Conservation (phyloP, 30 jellyfish, hydroid and myxozoan species). For the Pelagia noctiluca region DNA sequence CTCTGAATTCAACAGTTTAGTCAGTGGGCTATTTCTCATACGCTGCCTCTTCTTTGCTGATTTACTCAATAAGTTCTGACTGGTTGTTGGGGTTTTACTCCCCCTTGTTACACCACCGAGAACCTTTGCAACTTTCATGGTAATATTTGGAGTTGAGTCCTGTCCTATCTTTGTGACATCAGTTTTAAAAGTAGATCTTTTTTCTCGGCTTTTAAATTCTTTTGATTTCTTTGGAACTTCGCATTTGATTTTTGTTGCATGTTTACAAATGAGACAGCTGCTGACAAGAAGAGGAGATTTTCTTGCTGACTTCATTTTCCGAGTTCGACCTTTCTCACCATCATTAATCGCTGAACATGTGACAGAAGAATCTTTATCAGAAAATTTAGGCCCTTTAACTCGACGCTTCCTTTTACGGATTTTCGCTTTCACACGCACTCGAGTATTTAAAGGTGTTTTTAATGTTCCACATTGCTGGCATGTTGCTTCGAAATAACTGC, state of each 20-base stretch:
- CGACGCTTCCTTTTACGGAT: conserved; percentile 19
- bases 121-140: neutral
- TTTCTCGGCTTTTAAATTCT: neutral
- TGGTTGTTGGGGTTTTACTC: conserved; percentile 29
- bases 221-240: conserved; percentile 13
- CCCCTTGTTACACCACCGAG: neutral
- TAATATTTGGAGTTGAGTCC: neutral
- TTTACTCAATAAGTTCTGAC: neutral
- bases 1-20: conserved; percentile 18
- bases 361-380: neutral
- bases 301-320: conserved; percentile 27
- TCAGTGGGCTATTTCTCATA: conserved; percentile 42
- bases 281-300: conserved; percentile 16
- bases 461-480: conserved; percentile 48
- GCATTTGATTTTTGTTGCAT: neutral
- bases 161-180: neutral
- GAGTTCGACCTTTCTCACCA: neutral
- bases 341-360: neutral
- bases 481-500: neutral
- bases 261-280: conserved; percentile 22
- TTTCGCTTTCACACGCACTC: conserved; percentile 35
- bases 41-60: conserved; percentile 28
- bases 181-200: neutral
- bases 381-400: neutral
- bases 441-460: conserved; percentile 13